Base-by-base conservation (phyloP, 2,797 vertebrate species). In the Bovichtus variegatus region DNA sequence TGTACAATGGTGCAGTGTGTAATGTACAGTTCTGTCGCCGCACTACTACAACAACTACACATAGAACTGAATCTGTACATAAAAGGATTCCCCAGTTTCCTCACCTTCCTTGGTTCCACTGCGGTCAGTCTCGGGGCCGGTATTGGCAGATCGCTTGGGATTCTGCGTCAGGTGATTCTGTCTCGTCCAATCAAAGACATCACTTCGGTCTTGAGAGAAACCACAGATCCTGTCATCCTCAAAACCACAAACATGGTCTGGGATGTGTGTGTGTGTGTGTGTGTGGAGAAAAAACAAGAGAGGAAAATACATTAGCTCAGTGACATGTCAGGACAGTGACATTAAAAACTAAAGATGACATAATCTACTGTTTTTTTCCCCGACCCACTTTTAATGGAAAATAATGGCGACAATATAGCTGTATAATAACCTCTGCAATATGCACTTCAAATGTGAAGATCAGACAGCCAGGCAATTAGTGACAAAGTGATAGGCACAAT, bases 151-250 rank as follows among this genome's bases (percentile, higher is more conserved):
- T 57, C 97, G 96, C 79, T 98, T 99, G 29, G 97, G 97, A 87
- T 98, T 98, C 90, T 99, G 96, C 0, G 96, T 97, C 78, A 97
- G 89, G 59, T 96, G 95, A 0, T 97, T 99, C 93, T 99, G 97
- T 69, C 97, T 95, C 0, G 96, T 98, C 98, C 98, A 99, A 87
- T 99, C 97, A 36, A 99, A 99, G 58, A 95, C 91, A 81, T 99
- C 98, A 12, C 95, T 94, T 50, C 95, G 96, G 85, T 99, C 98
- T 91, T 99, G 98, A 76, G 97, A 90, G 77, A 98, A 99, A 65
- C 98, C 97, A 0, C 98, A 99, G 74, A 99, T 97, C 74, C 97
- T 95, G 60, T 96, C 95, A 0, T 99, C 97, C 86, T 98, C 97
- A 46, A 99, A 99, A 54, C 96, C 97, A 63, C 98, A 99, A 51